These are phyloP conservation scores for Diarsia rubi DNA, from an alignment of 2,888 invertebrate genomes.

Conservation along the genomic window DNA sequence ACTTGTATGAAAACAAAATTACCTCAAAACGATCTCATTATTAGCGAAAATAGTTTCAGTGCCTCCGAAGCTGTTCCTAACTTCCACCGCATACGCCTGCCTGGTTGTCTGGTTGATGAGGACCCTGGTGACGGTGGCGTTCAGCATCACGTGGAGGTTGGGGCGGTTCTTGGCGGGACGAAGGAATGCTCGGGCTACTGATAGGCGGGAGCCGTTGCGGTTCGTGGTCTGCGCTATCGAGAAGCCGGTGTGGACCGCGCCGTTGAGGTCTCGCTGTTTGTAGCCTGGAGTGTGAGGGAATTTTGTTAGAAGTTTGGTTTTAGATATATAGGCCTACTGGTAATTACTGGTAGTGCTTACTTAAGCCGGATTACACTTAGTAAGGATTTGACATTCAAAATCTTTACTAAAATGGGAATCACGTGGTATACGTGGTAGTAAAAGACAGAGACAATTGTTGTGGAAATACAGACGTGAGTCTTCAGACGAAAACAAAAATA, in stretches of 20 bases:
- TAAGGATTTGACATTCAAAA: too few species aligned
- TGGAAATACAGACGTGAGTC: too few species aligned
- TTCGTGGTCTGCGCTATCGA: conserved; percentile 97
- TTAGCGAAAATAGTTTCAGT: conserved; percentile 92
- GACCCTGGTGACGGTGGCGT: conserved; percentile 94
- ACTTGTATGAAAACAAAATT: conserved; percentile 63
- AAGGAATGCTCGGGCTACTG: conserved; percentile 95
- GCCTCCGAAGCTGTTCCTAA: conserved; percentile 90
- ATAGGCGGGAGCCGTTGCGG: conserved; percentile 96
- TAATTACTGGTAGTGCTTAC: too few species aligned
- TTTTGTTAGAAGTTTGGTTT: background rate
- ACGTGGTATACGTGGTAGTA: too few species aligned
- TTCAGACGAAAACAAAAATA: too few species aligned
- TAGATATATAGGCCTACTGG: background rate
- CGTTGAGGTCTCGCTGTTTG: conserved; percentile 95
- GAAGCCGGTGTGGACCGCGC: conserved; percentile 95
- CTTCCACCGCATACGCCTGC: conserved; percentile 95
- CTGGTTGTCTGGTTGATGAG: conserved; percentile 94
- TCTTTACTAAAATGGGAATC: too few species aligned
- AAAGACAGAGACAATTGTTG: too few species aligned
- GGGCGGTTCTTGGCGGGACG: conserved; percentile 94
- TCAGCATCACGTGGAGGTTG: conserved; percentile 96
- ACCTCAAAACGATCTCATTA: conserved; percentile 93
- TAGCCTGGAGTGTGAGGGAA: conserved; percentile 89
- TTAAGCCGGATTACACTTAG: too few species aligned